Percentiles rank a stretch among this genome's conserved stretches.
These are phyloP conservation scores for Sebastes cheni DNA, from an alignment of 2,797 vertebrate species.

Conservation along the genomic window DNA sequence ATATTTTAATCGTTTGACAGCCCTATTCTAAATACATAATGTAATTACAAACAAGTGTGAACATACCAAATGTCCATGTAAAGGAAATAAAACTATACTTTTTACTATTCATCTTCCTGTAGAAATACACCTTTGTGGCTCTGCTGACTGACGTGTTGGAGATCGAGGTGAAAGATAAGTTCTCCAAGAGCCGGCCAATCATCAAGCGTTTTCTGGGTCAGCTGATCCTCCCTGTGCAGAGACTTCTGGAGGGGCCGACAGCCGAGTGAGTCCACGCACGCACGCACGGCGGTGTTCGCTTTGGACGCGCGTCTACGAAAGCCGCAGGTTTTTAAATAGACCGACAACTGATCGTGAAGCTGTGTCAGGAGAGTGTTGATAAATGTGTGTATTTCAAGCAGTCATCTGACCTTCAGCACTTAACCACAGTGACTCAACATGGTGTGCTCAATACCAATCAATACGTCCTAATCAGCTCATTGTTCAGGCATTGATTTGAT, in stretches of 20 bases:
- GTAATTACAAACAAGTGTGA: too few relatives aligned
- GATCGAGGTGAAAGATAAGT: slow-evolving; percentile 97
- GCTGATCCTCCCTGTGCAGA: slow-evolving; percentile 93
- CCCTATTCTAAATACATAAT: too few relatives aligned
- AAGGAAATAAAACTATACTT: too few relatives aligned
- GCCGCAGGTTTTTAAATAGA: neutral
- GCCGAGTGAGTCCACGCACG: slow-evolving; percentile 84
- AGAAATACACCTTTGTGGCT: slow-evolving; percentile 98
- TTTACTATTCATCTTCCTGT: slow-evolving; percentile 28
- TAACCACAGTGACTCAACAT: slow-evolving; percentile 11
- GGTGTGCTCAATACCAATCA: slow-evolving; percentile 11
- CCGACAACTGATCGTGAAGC: neutral
- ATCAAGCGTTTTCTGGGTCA: slow-evolving; percentile 98
- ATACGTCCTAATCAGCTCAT: slow-evolving; percentile 37
- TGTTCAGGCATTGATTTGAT: slow-evolving; percentile 35
- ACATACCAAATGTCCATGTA: too few relatives aligned
- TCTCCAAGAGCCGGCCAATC: slow-evolving; percentile 96
- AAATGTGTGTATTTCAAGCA: neutral
- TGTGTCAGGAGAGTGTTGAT: neutral
- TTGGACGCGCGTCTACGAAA: neutral
- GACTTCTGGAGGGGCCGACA: slow-evolving; percentile 90
- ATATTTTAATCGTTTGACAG: too few relatives aligned
- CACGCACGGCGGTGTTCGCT: neutral
- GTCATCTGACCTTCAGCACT: slow-evolving; percentile 32
- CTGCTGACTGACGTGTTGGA: slow-evolving; percentile 94